Base-by-base conservation (phyloP, 2,797 vertebrate genomes). In the Halcyon badia region DNA sequence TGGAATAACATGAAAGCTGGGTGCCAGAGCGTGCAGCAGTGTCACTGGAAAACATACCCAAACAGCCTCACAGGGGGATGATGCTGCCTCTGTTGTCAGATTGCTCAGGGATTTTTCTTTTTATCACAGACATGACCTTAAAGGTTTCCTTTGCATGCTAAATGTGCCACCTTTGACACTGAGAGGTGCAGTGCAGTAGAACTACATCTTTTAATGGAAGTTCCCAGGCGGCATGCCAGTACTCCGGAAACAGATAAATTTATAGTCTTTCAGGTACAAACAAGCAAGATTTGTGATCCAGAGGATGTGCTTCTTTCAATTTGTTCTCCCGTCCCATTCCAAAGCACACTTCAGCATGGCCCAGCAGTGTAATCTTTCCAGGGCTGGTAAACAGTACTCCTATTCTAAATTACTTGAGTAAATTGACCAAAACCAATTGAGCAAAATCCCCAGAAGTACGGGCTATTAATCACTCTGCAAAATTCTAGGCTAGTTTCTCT, bases 221-320 rank as follows among this genome's bases (percentile, higher is more conserved):
- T 83, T 95, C 75, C 92, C 83, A 79, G 93, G 94, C 16, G 0
- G 42, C 30, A 44, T 82, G 95, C 90, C 95, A 96, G 90, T 25
- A 30, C 78, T 93, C 80, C 87, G 83, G 78, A 94, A 94, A 94
- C 83, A 94, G 91, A 68, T 20, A 80, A 51, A 91, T 96, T 97
- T 96, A 96, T 89, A 90, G 78, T 78, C 71, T 73, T 96, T 97
- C 96, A 96, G 95, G 96, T 97, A 96, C 72, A 91, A 97, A 97
- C 90, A 94, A 30, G 70, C 58, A 37, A 44, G 81, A 90, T 94
- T 89, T 95, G 83, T 88, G 78, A 49, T 81, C 61, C 58, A 62
- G 33, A 92, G 82, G 85, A 94, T 89, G 82, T 91, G 81, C 77
- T 58, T 89, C 62, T 89, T 96, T 88, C 83, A 54, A 89, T 78